Base-by-base conservation (phyloP, 2,888 invertebrate genomes). In the Sthenelais limicola region DNA sequence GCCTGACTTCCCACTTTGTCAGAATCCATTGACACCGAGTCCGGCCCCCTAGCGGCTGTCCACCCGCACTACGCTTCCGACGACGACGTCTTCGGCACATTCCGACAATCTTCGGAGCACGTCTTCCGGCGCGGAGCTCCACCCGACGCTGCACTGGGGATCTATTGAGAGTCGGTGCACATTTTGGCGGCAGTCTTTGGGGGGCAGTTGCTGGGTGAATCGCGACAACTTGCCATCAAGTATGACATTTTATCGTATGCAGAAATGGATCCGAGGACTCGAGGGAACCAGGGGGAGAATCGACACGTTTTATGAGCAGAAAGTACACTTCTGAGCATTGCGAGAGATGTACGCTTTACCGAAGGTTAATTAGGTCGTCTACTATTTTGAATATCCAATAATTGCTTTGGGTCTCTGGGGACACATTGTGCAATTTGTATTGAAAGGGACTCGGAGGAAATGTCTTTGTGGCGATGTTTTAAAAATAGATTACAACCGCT, bases 211-310 rank as follows among this genome's bases (percentile, higher is more conserved):
- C 38, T 43, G 62, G 35, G 35, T 62, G 62, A 35, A 38, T 62
- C 38, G 62, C 62, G 62, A 62, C 62, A 35, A 62, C 24, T 62
- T 28, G 62, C 62, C 62, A 62, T 62, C 62, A 62, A 62, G 38
- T 62, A 62, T 62, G 62, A 62, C 62, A 43, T 62, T 62, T 62
- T 62, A 62, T 62, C 62, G 62, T 62, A 62, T 62, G 62, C 62
- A 62, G 62, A 62, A 62, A 62, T 62, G 62, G 62, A 62, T 62
- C 43, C 62, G 38, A 35, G 24, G n/a, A n/a, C 62, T 21, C 62
- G 21, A 15, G 62, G 62, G 62, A 35, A 21, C n/a, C 12, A 43
- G 4, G 2, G 62, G 5, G 62, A 43, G n/a, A 4, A 38, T 9
- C 15, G 62, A 62, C 62, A 56, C 62, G 38, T 62, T 62, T 62